These are phyloP conservation scores for Cryptotermes secundus DNA, from an alignment of 1,140 invertebrate genomes.

Conservation along the genomic window DNA sequence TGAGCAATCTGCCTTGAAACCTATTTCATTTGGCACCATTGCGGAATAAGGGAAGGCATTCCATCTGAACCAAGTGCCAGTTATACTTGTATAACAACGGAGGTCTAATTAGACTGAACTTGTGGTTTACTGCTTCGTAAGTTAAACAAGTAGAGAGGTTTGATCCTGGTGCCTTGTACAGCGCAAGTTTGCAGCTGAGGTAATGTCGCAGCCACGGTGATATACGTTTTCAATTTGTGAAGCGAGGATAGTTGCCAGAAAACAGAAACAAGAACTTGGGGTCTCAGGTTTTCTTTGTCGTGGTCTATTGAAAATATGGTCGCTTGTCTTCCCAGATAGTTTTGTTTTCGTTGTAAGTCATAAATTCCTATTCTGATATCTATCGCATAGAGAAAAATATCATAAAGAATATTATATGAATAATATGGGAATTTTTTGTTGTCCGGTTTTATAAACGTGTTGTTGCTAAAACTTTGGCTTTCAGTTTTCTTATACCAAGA, in stretches of 20 bases:
- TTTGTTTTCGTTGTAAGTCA: neutral
- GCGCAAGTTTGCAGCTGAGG: neutral
- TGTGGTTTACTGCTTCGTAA: too few species aligned
- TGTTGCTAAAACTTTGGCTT: too few species aligned
- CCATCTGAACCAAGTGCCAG: too few species aligned
- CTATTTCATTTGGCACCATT: too few species aligned
- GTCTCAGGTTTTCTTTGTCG: neutral
- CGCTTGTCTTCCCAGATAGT: neutral
- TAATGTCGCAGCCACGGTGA: neutral
- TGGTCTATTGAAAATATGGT: neutral
- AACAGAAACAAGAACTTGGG: neutral
- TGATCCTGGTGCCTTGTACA: neutral
- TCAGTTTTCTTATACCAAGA: too few species aligned
- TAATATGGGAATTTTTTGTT: too few species aligned
- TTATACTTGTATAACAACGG: too few species aligned
- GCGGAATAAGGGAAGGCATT: too few species aligned
- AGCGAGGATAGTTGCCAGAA: neutral
- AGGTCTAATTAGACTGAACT: too few species aligned
- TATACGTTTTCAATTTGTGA: neutral
- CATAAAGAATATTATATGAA: neutral
- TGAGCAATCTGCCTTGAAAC: too few species aligned
- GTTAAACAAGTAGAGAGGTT: neutral
- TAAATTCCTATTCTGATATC: neutral
- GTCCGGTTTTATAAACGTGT: too few species aligned
- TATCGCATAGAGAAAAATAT: neutral